Evolutionary conservation across 2,113 vertebrate species (phyloP).

Genomic region (Capricornis sumatraensis): DNA sequence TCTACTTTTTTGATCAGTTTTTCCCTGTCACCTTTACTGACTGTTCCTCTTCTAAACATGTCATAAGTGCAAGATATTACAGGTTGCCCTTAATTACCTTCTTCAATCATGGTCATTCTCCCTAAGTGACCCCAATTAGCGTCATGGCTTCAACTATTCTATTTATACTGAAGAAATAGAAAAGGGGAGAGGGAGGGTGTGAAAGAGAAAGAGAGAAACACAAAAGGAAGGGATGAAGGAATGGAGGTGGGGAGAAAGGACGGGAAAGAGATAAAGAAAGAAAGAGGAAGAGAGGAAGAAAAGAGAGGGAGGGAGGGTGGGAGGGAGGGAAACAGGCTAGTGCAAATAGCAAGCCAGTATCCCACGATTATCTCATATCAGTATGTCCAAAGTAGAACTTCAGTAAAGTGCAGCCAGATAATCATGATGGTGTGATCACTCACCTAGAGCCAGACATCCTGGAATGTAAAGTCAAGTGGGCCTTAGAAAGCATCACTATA

Average conservation of each 20-base stretch:
- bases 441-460: too few relatives aligned
- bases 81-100: not conserved
- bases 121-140: not conserved
- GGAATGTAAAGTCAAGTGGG: too few relatives aligned
- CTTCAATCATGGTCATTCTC: not conserved
- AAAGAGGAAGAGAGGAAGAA: not conserved
- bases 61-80: not conserved
- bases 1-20: not conserved
- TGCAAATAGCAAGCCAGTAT: not conserved
- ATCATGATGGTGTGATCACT: too few relatives aligned
- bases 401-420: too few relatives aligned
- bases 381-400: not conserved
- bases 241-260: not conserved
- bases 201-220: not conserved
- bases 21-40: not conserved
- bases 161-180: not conserved
- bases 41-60: not conserved
- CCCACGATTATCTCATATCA: not conserved
- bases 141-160: not conserved
- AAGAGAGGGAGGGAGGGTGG: too few relatives aligned
- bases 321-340: not conserved
- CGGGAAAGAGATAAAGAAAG: not conserved
- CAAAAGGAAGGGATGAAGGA: rapidly evolving
- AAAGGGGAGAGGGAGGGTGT: not conserved
- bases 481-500: too few relatives aligned